phyloP scores from a whole-genome alignment of 1,140 invertebrate species.

The Cephus cinctus region DNA sequence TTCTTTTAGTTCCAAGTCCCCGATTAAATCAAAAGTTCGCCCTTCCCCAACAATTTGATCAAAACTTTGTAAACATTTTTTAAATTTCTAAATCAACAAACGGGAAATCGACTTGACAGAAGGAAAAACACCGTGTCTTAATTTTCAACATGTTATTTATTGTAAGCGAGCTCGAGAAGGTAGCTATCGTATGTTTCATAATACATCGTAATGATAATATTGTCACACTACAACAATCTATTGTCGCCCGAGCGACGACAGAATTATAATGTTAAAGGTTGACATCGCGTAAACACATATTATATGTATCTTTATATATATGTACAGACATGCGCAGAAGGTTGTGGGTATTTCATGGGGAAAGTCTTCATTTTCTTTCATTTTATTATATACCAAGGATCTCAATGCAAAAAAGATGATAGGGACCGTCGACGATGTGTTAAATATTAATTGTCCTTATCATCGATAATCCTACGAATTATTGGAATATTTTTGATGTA shows the following conservation, averaged over 20 bases:
- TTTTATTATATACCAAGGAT: neutral
- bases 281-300: slow-evolving; percentile 24
- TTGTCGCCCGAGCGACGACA: slow-evolving; percentile 16
- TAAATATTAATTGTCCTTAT: slow-evolving; percentile 36
- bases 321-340: too few species aligned
- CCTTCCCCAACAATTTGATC: too few species aligned
- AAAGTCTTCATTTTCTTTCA: too few species aligned
- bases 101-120: neutral
- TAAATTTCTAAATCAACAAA: neutral
- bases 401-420: too few species aligned
- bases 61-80: too few species aligned
- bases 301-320: slow-evolving; percentile 21
- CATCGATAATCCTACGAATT: slow-evolving; percentile 30
- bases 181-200: slow-evolving; percentile 43
- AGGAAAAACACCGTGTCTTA: slow-evolving; percentile 4
- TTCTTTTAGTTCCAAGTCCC: too few species aligned
- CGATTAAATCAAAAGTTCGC: too few species aligned
- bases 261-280: slow-evolving; percentile 1
- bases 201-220: slow-evolving; percentile 40
- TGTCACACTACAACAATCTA: slow-evolving; percentile 32
- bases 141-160: slow-evolving; percentile 46
- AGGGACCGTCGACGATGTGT: slow-evolving; percentile 20
- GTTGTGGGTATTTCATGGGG: too few species aligned
- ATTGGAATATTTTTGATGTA: slow-evolving; percentile 40
- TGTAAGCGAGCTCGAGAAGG: slow-evolving; percentile 43